Evolutionary conservation across 2,797 vertebrate species (phyloP).

Genomic region (Crypturellus tataupa): DNA sequence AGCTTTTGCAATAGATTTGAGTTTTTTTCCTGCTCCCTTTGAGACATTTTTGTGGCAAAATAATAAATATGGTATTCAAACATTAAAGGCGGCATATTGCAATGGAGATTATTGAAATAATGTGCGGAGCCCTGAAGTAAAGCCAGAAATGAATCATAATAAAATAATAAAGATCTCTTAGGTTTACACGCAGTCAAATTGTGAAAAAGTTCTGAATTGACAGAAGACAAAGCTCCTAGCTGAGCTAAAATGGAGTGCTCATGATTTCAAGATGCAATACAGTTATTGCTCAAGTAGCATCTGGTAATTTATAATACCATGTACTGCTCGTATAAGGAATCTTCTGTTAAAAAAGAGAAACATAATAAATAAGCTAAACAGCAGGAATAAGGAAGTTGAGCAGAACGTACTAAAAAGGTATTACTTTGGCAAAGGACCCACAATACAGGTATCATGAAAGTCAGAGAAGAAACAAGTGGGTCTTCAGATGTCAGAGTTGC

Average conservation of each 20-base stretch:
- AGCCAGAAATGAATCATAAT: background rate
- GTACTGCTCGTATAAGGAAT: background rate
- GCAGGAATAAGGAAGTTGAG: background rate
- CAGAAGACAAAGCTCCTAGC: background rate
- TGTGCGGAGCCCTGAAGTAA: background rate
- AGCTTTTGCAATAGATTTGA: background rate
- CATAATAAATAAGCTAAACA: background rate
- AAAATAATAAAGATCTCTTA: background rate
- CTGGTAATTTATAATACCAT: background rate
- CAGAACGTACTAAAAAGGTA: background rate
- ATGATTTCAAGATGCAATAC: background rate
- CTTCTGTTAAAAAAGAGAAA: constrained; percentile 24
- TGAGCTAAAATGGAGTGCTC: background rate
- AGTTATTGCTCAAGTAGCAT: background rate
- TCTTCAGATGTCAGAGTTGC: background rate
- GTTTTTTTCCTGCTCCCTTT: background rate
- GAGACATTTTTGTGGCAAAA: background rate
- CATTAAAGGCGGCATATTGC: background rate
- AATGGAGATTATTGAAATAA: background rate
- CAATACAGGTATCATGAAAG: background rate
- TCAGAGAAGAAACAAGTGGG: constrained; percentile 10
- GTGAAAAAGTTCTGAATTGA: background rate
- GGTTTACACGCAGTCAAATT: background rate
- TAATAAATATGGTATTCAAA: background rate
- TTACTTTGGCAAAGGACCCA: background rate